These are phyloP conservation scores for Zosterops pallidus DNA, from an alignment of 2,113 vertebrate species.

Conservation along the genomic window DNA sequence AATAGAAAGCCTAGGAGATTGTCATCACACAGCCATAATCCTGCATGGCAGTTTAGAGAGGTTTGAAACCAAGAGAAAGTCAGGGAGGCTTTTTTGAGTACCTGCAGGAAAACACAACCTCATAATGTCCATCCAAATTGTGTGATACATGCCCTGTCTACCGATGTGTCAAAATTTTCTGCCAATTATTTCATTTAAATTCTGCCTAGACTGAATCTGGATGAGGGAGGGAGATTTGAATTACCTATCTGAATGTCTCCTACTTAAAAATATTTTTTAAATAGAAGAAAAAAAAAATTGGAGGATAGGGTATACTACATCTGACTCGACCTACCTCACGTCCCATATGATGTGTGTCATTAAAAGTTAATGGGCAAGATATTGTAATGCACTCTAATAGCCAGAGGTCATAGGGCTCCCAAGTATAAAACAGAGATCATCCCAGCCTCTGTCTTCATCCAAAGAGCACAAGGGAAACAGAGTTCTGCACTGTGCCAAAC, in stretches of 20 bases:
- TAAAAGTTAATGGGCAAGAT: conserved; percentile 9
- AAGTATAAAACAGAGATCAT: not conserved
- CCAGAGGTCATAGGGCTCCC: not conserved
- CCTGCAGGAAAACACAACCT: not conserved
- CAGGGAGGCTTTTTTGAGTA: not conserved
- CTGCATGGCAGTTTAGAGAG: not conserved
- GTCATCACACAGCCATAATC: fast-evolving
- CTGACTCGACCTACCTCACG: not conserved
- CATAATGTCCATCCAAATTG: fast-evolving
- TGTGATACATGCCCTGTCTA: not conserved
- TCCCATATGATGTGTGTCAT: not conserved
- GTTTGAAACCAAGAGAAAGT: fast-evolving
- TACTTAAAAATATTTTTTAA: not conserved
- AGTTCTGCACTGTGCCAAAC: not conserved
- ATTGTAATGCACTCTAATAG: not conserved
- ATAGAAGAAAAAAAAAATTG: not conserved
- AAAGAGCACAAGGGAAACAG: not conserved
- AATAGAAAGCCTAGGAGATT: not conserved
- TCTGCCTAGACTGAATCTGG: not conserved
- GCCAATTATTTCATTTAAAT: not conserved
- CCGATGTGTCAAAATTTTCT: not conserved
- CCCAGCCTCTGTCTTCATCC: not conserved
- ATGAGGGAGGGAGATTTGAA: not conserved
- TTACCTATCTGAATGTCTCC: not conserved
- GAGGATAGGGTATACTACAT: not conserved